phyloP scores from a whole-genome alignment of 92 coral and sea anemone species.

The Zoanthus gigantus region DNA sequence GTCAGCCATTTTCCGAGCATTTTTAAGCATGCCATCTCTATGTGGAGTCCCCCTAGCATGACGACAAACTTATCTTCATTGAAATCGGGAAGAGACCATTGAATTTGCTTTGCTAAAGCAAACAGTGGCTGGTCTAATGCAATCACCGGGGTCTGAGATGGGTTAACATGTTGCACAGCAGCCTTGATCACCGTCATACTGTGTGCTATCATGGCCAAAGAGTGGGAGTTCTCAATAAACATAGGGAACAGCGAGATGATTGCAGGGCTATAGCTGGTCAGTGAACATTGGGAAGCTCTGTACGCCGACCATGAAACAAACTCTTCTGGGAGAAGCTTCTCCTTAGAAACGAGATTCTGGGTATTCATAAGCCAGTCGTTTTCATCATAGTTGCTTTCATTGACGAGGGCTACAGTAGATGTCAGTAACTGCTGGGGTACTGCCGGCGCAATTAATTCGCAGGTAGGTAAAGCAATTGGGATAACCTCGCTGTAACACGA shows the following conservation, averaged over 20 bases:
- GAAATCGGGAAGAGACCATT: slow-evolving; percentile 25
- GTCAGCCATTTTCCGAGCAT: slow-evolving; percentile 27
- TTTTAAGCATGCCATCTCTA: slow-evolving; percentile 38
- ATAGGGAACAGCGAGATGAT: slow-evolving; percentile 41
- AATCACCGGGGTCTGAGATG: slow-evolving; percentile 40
- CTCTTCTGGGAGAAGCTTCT: background rate
- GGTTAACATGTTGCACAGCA: slow-evolving; percentile 48
- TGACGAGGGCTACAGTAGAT: background rate
- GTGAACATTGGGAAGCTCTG: slow-evolving; percentile 26
- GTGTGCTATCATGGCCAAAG: slow-evolving; percentile 53
- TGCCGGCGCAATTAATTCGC: background rate
- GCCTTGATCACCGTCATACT: slow-evolving; percentile 16
- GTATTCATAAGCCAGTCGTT: background rate
- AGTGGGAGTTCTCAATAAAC: slow-evolving; percentile 51
- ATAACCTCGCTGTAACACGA: background rate
- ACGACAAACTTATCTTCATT: slow-evolving; percentile 33
- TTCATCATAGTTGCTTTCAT: background rate
- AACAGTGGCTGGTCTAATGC: slow-evolving; percentile 53
- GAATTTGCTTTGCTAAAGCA: slow-evolving; percentile 53
- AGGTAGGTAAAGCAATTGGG: background rate
- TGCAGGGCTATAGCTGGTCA: slow-evolving; percentile 26
- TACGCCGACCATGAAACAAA: slow-evolving; percentile 54
- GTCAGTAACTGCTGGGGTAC: background rate
- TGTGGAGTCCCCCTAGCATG: slow-evolving; percentile 59
- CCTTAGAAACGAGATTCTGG: background rate